Percentiles rank a stretch among this genome's conserved stretches.
Conservation (phyloP, 1,140 invertebrate genomes). For the Pinna nobilis region DNA sequence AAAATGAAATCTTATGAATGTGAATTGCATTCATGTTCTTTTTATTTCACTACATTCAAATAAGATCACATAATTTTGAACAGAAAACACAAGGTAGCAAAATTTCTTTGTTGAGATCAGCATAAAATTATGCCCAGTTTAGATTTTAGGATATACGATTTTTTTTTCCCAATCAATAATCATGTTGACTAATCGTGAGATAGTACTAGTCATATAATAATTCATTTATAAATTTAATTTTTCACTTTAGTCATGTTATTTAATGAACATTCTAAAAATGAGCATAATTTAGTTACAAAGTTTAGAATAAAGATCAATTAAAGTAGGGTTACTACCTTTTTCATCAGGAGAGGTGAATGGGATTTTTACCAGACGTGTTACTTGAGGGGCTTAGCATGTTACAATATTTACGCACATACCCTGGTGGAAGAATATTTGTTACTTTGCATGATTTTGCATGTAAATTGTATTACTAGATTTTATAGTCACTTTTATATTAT, state of each 20-base stretch:
- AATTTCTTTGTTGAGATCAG: no score
- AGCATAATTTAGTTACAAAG: not conserved
- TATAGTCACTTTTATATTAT: not conserved
- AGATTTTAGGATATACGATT: not conserved
- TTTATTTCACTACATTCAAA: not conserved
- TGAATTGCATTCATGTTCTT: not conserved
- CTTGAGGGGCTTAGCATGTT: no score
- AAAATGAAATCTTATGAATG: not conserved
- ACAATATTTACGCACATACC: no score
- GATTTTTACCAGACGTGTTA: no score
- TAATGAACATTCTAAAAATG: not conserved
- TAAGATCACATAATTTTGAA: not conserved
- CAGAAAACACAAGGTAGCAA: no score
- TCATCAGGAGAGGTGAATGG: no score
- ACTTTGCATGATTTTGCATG: not conserved
- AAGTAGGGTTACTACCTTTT: no score
- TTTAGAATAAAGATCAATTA: not conserved
- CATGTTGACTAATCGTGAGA: conserved; percentile 2
- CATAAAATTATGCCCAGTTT: no score
- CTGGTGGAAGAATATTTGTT: not conserved
- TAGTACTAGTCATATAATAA: no score
- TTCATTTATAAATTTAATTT: not conserved
- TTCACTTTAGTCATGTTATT: not conserved
- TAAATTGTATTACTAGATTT: not conserved
- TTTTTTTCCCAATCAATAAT: not conserved